Evolutionary conservation across 2,113 vertebrate genomes (phyloP).

Genomic region (Sclerurus mexicanus): DNA sequence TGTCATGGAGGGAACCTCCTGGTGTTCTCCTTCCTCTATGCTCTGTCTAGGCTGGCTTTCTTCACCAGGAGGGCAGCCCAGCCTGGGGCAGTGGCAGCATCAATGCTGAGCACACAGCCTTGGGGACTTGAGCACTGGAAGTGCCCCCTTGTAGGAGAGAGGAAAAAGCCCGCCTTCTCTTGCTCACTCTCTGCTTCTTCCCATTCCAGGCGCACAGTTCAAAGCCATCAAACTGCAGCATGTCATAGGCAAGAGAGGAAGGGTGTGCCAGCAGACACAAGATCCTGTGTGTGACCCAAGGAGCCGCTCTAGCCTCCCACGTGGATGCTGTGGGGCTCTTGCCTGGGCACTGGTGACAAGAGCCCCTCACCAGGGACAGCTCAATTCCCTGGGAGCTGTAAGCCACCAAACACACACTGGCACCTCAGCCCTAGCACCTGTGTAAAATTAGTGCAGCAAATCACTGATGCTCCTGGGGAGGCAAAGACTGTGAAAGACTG

Average conservation of each 20-base stretch:
- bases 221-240: conserved; percentile 76
- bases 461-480: neutral
- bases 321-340: neutral
- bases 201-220: conserved; percentile 55
- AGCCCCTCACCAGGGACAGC: neutral
- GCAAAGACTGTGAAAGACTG: neutral
- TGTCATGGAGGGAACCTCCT: neutral
- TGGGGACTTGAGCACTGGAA: neutral
- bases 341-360: neutral
- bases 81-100: neutral
- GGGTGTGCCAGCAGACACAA: neutral
- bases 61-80: neutral
- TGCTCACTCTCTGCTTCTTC: neutral
- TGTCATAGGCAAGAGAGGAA: conserved; percentile 56
- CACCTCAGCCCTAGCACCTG: neutral
- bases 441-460: neutral
- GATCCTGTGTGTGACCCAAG: neutral
- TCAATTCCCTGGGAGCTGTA: neutral
- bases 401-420: neutral
- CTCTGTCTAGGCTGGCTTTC: neutral
- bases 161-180: neutral
- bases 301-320: neutral
- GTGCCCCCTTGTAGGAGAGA: neutral
- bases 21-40: neutral
- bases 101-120: neutral